phyloP scores from a whole-genome alignment of 2,113 vertebrate species.

The Pseudopodoces humilis region DNA sequence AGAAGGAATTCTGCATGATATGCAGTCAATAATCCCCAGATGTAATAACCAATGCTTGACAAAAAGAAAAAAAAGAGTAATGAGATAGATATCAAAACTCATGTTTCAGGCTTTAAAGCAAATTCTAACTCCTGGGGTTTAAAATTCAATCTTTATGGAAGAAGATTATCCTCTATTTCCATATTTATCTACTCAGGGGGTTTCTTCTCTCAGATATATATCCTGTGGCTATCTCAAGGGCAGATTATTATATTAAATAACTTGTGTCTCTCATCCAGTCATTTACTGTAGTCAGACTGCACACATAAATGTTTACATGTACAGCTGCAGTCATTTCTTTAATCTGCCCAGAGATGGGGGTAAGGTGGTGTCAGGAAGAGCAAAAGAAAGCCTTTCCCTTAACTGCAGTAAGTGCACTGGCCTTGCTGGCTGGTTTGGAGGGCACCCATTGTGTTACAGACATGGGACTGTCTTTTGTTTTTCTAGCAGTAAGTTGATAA shows the following conservation, averaged over 20 bases:
- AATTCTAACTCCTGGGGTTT: background rate
- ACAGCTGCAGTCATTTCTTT: background rate
- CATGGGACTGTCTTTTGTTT: background rate
- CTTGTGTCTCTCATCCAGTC: background rate
- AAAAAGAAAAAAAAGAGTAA: background rate
- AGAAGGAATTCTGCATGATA: background rate
- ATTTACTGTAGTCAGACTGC: background rate
- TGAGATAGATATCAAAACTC: background rate
- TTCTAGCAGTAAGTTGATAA: background rate
- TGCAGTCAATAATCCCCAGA: background rate
- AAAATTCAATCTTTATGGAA: background rate
- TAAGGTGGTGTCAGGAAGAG: background rate
- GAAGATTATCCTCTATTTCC: background rate
- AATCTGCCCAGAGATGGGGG: background rate
- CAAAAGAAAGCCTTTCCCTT: background rate
- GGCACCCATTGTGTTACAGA: background rate
- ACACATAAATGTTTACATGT: background rate
- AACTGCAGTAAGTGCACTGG: background rate
- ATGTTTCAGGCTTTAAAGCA: background rate
- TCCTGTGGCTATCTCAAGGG: background rate
- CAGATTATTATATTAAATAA: background rate
- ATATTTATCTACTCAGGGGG: background rate
- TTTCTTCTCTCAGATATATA: background rate
- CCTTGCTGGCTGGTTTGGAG: background rate
- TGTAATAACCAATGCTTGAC: background rate